A percentile compares a stretch with the other conserved stretches of the same genome.
These are phyloP conservation scores for Trissonchulus latispiculum DNA, from an alignment of 2,888 invertebrate genomes.

Conservation along the genomic window DNA sequence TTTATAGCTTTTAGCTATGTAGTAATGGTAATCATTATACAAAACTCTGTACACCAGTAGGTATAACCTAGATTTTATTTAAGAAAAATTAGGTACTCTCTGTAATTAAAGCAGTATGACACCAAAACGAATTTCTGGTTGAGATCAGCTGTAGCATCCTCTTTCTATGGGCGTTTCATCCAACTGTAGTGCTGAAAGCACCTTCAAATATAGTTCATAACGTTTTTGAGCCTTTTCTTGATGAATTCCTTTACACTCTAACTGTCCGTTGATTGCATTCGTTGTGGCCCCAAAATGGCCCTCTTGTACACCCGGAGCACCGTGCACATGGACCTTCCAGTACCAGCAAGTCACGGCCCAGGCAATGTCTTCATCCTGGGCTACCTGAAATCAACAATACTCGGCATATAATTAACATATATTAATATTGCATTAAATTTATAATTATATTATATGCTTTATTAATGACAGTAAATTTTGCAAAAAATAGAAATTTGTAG, in stretches of 20 bases:
- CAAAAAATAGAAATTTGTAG: no score
- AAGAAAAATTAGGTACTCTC: no score
- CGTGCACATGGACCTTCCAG: constrained; percentile 27
- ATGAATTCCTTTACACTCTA: constrained; percentile 23
- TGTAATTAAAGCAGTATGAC: no score
- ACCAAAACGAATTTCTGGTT: no score
- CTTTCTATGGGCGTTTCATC: not conserved
- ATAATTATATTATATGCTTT: no score
- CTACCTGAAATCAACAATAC: constrained; percentile 23
- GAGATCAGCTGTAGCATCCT: constrained; percentile 12
- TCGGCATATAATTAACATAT: no score
- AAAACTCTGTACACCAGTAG: no score
- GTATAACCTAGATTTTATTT: no score
- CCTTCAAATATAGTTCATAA: constrained; percentile 6
- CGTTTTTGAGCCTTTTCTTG: constrained; percentile 22
- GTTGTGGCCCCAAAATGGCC: constrained; percentile 26
- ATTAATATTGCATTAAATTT: no score
- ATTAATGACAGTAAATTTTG: no score
- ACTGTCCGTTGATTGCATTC: constrained; percentile 24
- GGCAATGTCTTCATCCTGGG: constrained; percentile 26
- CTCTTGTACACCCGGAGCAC: constrained; percentile 15
- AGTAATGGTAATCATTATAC: no score
- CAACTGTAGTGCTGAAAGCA: not conserved
- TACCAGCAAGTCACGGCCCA: constrained; percentile 28
- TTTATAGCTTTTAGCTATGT: no score